Conservation (phyloP, 2,888 invertebrate genomes). For the Galerucella pusilla region DNA sequence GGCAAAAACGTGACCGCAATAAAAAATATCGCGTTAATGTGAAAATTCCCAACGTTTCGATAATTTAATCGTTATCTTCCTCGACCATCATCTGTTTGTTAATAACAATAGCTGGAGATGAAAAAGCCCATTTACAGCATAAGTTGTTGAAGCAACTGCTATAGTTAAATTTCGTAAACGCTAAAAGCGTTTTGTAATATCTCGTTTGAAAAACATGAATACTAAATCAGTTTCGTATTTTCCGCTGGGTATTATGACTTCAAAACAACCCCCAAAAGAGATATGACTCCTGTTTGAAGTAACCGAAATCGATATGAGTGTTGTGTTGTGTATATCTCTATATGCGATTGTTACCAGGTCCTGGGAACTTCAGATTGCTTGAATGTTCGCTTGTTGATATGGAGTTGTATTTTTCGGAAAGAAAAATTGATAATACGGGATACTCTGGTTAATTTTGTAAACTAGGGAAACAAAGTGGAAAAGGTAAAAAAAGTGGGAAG, state of each 20-base stretch:
- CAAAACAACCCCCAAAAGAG: conserved; percentile 37
- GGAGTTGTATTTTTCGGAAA: too few relatives aligned
- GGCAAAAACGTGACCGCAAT: background rate
- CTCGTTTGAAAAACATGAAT: conserved; percentile 34
- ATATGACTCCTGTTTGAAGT: conserved; percentile 37
- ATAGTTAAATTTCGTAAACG: conserved; percentile 34
- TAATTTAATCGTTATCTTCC: background rate
- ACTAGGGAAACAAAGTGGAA: too few relatives aligned
- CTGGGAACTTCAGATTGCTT: background rate
- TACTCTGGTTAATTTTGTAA: too few relatives aligned
- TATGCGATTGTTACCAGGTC: background rate
- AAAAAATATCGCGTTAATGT: background rate
- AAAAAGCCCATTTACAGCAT: conserved; percentile 26
- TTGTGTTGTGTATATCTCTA: conserved; percentile 11
- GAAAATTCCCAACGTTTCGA: background rate
- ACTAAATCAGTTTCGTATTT: conserved; percentile 34
- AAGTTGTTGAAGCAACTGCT: conserved; percentile 27
- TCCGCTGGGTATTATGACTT: conserved; percentile 36
- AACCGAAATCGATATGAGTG: conserved; percentile 33
- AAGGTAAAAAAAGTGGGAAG: too few relatives aligned
- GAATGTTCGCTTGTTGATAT: background rate
- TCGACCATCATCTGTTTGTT: conserved; percentile 21
- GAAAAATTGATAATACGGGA: too few relatives aligned
- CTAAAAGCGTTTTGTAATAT: conserved; percentile 37
- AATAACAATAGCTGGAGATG: conserved; percentile 16